Evolutionary conservation across 1,140 invertebrate genomes (phyloP).

Genomic region (Campoletis sonorensis): DNA sequence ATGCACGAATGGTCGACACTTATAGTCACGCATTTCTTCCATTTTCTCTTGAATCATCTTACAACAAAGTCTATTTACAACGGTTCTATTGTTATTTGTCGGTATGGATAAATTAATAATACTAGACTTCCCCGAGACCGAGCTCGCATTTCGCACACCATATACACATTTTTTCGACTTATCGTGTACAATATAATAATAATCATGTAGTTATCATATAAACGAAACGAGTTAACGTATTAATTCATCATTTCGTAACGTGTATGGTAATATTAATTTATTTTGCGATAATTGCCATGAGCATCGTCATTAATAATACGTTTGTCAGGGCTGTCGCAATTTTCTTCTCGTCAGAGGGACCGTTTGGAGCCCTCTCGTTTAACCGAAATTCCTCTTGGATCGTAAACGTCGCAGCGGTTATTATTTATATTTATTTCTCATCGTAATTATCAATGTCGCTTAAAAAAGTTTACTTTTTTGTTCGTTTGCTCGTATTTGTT

Average conservation of each 20-base stretch:
- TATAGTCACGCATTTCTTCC: constrained; percentile 1
- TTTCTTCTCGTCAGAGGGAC: neutral
- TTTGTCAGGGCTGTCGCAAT: neutral
- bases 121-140: constrained; percentile 9
- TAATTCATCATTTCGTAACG: neutral
- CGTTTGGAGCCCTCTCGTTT: neutral
- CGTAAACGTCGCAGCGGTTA: neutral
- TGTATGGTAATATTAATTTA: neutral
- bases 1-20: constrained; percentile 57
- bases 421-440: too few relatives aligned
- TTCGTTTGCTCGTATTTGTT: neutral
- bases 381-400: neutral
- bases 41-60: constrained; percentile 40
- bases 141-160: neutral
- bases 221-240: neutral
- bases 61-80: constrained; percentile 54
- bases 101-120: constrained; percentile 34
- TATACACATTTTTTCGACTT: neutral
- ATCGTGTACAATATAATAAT: too few relatives aligned
- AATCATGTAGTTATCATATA: too few relatives aligned
- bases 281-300: constrained; percentile 1
- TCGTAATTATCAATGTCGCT: neutral
- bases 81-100: constrained; percentile 50
- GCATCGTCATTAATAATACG: neutral
- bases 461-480: neutral